Conservation (phyloP, 2,113 vertebrate species). For the Chaenogobius annularis region DNA sequence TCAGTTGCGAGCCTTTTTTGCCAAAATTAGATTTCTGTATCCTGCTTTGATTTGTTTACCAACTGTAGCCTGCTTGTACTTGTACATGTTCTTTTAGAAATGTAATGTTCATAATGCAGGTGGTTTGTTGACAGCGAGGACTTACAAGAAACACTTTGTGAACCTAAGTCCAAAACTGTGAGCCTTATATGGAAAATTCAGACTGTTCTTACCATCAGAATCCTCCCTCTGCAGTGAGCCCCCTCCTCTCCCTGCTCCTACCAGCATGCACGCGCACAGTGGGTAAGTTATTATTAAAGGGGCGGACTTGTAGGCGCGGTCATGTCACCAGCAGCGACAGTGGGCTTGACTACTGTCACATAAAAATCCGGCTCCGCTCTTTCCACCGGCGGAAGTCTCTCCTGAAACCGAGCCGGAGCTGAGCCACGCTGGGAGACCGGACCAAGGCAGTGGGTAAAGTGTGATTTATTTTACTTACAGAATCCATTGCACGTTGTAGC, state of each 20-base stretch:
- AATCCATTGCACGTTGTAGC: not conserved
- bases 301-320: too few relatives aligned
- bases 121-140: too few relatives aligned
- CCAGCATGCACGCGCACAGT: constrained; percentile 44
- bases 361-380: constrained; percentile 49
- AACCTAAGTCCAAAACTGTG: not conserved
- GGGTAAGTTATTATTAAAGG: constrained; percentile 52
- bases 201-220: not conserved
- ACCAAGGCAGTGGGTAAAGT: constrained; percentile 12
- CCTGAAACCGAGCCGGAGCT: constrained; percentile 27
- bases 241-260: not conserved
- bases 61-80: too few relatives aligned
- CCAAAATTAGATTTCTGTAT: too few relatives aligned
- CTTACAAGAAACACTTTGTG: too few relatives aligned
- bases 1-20: too few relatives aligned
- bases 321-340: constrained; percentile 12
- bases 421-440: constrained; percentile 9
- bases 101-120: too few relatives aligned
- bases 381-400: constrained; percentile 18
- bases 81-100: too few relatives aligned
- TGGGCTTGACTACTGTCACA: constrained; percentile 32
- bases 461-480: not conserved
- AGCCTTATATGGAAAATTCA: not conserved
- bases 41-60: too few relatives aligned
- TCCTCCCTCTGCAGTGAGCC: not conserved